Percentiles rank a stretch among this genome's conserved stretches.
Conservation (phyloP, 1,140 invertebrate species). For the Anastrepha ludens region DNA sequence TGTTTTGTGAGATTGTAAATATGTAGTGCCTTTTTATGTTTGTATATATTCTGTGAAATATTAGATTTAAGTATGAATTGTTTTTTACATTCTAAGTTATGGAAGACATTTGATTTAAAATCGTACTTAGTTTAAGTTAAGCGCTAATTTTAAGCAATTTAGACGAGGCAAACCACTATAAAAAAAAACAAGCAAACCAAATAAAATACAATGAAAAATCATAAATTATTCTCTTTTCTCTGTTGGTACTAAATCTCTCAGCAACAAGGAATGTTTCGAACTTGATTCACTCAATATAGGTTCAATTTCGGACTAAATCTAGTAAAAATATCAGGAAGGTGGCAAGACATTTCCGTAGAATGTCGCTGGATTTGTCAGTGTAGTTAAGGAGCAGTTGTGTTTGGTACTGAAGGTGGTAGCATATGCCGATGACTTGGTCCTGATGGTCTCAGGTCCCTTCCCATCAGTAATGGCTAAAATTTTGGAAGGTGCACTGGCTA, state of each 20-base stretch:
- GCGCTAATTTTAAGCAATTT: conserved; percentile 58
- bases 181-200: conserved; percentile 40
- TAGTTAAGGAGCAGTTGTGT: no score
- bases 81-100: conserved; percentile 57
- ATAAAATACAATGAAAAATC: conserved; percentile 17
- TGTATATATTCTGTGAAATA: conserved; percentile 41
- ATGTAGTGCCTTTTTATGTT: conserved; percentile 36
- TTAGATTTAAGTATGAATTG: conserved; percentile 53
- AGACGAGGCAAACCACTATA: conserved; percentile 61
- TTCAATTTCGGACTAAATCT: no score
- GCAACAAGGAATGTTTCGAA: neutral
- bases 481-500: no score
- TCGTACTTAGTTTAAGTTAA: conserved; percentile 49
- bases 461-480: no score
- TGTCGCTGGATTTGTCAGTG: no score
- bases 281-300: no score
- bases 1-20: conserved; percentile 66
- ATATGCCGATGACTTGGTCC: no score
- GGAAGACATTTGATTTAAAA: conserved; percentile 73
- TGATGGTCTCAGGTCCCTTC: no score
- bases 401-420: no score
- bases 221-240: neutral
- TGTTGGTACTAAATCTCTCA: neutral
- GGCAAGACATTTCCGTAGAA: no score
- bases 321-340: no score